Conservation (phyloP, 2,888 invertebrate species). For the Drosophila cognata region DNA sequence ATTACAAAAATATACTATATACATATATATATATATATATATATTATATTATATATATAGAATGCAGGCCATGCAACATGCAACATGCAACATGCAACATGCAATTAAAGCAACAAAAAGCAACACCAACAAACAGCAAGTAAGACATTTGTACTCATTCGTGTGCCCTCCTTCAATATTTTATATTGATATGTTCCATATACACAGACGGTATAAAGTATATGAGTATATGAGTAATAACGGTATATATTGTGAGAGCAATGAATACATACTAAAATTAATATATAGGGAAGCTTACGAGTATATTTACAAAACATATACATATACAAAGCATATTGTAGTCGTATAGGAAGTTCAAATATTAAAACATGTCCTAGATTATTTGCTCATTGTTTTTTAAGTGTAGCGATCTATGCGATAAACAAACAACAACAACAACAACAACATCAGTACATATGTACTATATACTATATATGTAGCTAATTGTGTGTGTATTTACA, state of each 20-base stretch:
- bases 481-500: conserved; percentile 78
- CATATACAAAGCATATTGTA: conserved; percentile 19
- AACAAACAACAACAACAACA: conserved; percentile 24
- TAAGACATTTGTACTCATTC: conserved; percentile 60
- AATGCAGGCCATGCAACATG: conserved; percentile 22
- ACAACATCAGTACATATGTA: conserved; percentile 33
- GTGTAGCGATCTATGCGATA: conserved; percentile 43
- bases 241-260: conserved; percentile 24
- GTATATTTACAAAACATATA: conserved; percentile 35
- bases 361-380: conserved; percentile 53
- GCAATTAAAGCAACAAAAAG: conserved; percentile 8
- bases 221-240: conserved; percentile 4
- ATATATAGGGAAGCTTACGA: conserved; percentile 35
- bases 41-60: conserved; percentile 11
- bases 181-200: conserved; percentile 51
- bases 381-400: conserved; percentile 69
- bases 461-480: conserved; percentile 32
- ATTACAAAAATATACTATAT: conserved; percentile 5
- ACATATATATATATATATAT: conserved; percentile 3
- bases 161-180: conserved; percentile 70
- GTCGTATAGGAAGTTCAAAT: conserved; percentile 28
- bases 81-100: conserved; percentile 22
- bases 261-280: conserved; percentile 29
- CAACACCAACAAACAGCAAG: conserved; percentile 6
- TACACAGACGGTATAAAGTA: conserved; percentile 5